Percentiles rank a stretch among this genome's conserved stretches.
Evolutionary conservation across 2,797 vertebrate species (phyloP).

Genomic region (Fistularia commersonii): DNA sequence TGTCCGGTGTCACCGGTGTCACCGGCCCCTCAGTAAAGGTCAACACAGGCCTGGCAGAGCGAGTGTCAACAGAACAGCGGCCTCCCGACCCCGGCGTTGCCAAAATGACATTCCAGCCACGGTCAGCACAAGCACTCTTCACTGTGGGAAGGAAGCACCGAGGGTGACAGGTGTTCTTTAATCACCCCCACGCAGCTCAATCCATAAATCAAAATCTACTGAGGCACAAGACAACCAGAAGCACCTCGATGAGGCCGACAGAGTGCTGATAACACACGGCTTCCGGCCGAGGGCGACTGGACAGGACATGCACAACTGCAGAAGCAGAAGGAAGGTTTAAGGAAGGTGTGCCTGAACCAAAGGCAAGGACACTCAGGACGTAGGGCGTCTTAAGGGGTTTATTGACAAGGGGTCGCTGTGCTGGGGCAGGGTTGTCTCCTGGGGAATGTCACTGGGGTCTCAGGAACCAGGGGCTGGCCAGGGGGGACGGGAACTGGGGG

Average conservation of each 20-base stretch:
- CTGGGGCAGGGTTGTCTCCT: no score
- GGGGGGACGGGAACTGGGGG: no score
- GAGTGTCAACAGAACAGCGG: conserved; percentile 22
- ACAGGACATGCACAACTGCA: no score
- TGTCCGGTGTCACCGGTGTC: conserved; percentile 4
- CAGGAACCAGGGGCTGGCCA: no score
- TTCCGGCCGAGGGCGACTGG: no score
- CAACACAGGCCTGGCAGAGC: conserved; percentile 4
- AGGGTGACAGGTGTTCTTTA: conserved; percentile 68
- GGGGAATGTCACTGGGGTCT: no score
- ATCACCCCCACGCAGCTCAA: conserved; percentile 48
- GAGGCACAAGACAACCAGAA: conserved; percentile 34
- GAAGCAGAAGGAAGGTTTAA: no score
- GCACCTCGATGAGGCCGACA: conserved; percentile 11
- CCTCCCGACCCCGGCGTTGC: conserved; percentile 41
- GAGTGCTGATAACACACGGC: conserved; percentile 39
- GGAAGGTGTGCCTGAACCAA: no score
- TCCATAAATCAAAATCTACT: conserved; percentile 58
- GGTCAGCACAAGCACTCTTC: conserved; percentile 56
- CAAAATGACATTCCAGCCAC: conserved; percentile 59
- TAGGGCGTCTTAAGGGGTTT: no score
- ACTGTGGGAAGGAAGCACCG: conserved; percentile 54
- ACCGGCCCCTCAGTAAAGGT: conserved; percentile 1
- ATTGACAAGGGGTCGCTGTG: no score
- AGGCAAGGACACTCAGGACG: no score